Evolutionary conservation across 2,113 vertebrate species (phyloP).

Genomic region (Strix aluco): DNA sequence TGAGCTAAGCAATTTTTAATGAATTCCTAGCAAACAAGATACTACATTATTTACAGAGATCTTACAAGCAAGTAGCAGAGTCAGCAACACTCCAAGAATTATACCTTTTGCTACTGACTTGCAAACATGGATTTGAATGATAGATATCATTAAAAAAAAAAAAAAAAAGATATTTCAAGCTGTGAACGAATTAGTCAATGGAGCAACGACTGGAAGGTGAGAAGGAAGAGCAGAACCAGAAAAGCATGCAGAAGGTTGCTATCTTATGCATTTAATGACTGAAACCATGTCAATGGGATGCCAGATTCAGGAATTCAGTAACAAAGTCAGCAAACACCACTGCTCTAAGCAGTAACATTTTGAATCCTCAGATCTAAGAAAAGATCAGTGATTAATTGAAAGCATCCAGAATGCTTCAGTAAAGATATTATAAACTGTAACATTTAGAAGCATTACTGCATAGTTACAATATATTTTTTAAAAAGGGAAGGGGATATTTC

Average conservation of each 20-base stretch:
- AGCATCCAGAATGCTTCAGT: neutral
- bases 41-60: neutral
- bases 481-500: neutral
- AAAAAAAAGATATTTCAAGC: neutral
- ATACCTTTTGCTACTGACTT: neutral
- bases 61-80: neutral
- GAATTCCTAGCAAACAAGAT: neutral
- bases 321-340: neutral
- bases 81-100: neutral
- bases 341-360: neutral
- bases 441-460: neutral
- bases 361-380: neutral
- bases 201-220: neutral
- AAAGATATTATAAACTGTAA: neutral
- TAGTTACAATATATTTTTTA: neutral
- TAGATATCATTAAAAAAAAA: neutral
- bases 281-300: neutral
- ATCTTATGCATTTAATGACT: neutral
- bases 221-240: neutral
- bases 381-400: neutral
- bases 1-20: neutral
- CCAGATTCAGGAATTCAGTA: neutral
- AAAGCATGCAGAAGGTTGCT: neutral
- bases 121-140: neutral
- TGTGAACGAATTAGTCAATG: neutral